A percentile compares a stretch with the other conserved stretches of the same genome.
Conservation (phyloP, 2,113 vertebrate genomes). For the Glareola pratincola region DNA sequence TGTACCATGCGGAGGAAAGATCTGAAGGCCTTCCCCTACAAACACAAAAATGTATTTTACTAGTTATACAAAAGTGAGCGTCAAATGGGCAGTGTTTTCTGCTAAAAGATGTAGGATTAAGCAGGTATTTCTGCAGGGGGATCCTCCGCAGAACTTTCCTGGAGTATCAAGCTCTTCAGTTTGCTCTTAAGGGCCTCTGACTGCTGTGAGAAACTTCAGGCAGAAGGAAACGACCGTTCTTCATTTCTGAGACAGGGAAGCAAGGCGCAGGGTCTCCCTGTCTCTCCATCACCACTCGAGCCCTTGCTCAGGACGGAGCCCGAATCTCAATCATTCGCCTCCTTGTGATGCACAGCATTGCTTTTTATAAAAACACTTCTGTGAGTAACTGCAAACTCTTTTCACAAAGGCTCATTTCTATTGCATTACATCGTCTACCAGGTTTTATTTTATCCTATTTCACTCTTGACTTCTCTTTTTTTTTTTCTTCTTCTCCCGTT, state of each 20-base stretch:
- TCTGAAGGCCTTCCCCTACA: slow-evolving; percentile 1
- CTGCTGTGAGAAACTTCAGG: background rate
- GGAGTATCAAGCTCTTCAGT: background rate
- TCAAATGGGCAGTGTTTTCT: background rate
- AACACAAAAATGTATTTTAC: background rate
- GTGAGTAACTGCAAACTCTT: slow-evolving; percentile 22
- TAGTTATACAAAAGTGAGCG: background rate
- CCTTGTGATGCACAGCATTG: background rate
- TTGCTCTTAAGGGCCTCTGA: background rate
- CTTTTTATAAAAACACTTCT: slow-evolving; percentile 2
- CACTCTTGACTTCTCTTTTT: slow-evolving; percentile 9
- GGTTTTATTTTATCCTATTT: slow-evolving; percentile 12
- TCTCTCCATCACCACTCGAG: background rate
- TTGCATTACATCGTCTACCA: background rate
- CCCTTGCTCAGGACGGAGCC: background rate
- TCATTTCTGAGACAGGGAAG: slow-evolving; percentile 1
- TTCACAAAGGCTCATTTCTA: slow-evolving; percentile 15
- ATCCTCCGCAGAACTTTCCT: background rate
- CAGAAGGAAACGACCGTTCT: slow-evolving; percentile 2
- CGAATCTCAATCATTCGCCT: background rate
- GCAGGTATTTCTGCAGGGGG: background rate
- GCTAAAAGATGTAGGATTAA: background rate
- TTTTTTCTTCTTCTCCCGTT: background rate
- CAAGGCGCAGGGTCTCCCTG: background rate
- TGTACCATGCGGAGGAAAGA: background rate